These are phyloP conservation scores for Limonius californicus DNA, from an alignment of 1,140 invertebrate species.

Conservation along the genomic window DNA sequence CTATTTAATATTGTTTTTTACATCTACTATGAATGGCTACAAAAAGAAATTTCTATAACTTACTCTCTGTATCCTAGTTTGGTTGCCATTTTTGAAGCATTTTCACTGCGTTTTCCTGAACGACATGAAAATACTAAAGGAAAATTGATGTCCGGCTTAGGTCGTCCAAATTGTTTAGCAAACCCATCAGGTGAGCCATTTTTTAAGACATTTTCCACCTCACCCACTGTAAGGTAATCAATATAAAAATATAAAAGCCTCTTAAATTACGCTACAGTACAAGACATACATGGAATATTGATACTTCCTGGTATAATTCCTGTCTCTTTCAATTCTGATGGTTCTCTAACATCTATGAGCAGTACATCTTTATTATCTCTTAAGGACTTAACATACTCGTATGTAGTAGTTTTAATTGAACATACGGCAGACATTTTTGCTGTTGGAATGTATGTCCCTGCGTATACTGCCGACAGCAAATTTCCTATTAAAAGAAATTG, in stretches of 20 bases:
- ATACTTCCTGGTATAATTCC: constrained; percentile 20
- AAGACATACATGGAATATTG: constrained; percentile 23
- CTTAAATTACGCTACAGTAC: too few species aligned
- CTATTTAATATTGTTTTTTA: too few species aligned
- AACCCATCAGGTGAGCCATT: constrained; percentile 45
- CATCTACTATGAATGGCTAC: too few species aligned
- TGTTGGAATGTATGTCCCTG: too few species aligned
- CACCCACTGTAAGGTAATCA: constrained; percentile 22
- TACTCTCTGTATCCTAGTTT: constrained; percentile 50
- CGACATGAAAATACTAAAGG: constrained; percentile 50
- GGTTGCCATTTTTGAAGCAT: constrained; percentile 41
- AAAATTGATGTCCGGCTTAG: constrained; percentile 45
- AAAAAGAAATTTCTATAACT: too few species aligned
- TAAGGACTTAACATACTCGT: neutral
- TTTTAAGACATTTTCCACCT: constrained; percentile 41
- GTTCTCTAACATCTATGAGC: constrained; percentile 22
- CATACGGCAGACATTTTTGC: constrained; percentile 10
- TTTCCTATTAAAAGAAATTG: too few species aligned
- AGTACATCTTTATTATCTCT: constrained; percentile 15
- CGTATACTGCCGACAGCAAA: too few species aligned
- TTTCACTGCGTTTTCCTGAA: constrained; percentile 48
- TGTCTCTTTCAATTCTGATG: constrained; percentile 20
- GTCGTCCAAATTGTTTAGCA: constrained; percentile 39
- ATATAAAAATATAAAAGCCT: too few species aligned
- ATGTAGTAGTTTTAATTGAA: neutral